phyloP scores from a whole-genome alignment of 2,797 vertebrate genomes.

The Simalia tracyae region DNA sequence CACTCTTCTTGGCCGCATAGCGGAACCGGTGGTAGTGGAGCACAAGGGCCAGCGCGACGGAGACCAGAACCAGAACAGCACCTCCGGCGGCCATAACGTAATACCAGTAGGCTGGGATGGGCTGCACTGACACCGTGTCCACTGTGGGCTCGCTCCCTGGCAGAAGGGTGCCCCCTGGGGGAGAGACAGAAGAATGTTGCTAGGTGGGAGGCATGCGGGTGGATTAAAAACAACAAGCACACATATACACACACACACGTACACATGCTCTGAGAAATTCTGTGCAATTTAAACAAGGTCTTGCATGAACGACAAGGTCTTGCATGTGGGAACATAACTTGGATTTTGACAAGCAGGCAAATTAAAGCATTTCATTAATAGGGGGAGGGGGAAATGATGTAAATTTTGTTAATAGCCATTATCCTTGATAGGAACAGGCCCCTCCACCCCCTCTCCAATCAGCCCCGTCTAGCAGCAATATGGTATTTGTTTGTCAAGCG shows the following conservation, averaged over 20 bases:
- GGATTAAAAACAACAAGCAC: slow-evolving; percentile 56
- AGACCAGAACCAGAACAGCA: slow-evolving; percentile 92
- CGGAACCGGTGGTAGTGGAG: slow-evolving; percentile 97
- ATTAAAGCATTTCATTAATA: slow-evolving; percentile 65
- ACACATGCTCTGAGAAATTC: slow-evolving; percentile 72
- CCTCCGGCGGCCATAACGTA: slow-evolving; percentile 96
- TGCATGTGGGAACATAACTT: slow-evolving; percentile 44
- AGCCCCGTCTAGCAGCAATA: slow-evolving; percentile 69
- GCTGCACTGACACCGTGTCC: slow-evolving; percentile 94
- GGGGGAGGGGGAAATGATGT: slow-evolving; percentile 45
- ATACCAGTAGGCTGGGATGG: slow-evolving; percentile 97
- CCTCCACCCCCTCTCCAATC: slow-evolving; percentile 56
- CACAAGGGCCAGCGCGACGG: slow-evolving; percentile 86
- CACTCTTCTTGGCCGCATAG: slow-evolving; percentile 95
- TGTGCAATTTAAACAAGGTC: slow-evolving; percentile 41
- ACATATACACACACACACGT: slow-evolving; percentile 73
- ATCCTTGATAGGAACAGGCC: slow-evolving; percentile 24
- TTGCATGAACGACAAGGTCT: background rate
- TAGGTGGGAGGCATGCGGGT: slow-evolving; percentile 84
- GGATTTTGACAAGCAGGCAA: slow-evolving; percentile 51
- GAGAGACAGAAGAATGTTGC: slow-evolving; percentile 94
- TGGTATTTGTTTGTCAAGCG: slow-evolving; percentile 70
- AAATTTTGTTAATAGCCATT: slow-evolving; percentile 35
- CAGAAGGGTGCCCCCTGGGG: slow-evolving; percentile 95
- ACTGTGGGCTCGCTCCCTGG: slow-evolving; percentile 95